Conservation (phyloP, 2,888 invertebrate species). For the Plebejus anna region DNA sequence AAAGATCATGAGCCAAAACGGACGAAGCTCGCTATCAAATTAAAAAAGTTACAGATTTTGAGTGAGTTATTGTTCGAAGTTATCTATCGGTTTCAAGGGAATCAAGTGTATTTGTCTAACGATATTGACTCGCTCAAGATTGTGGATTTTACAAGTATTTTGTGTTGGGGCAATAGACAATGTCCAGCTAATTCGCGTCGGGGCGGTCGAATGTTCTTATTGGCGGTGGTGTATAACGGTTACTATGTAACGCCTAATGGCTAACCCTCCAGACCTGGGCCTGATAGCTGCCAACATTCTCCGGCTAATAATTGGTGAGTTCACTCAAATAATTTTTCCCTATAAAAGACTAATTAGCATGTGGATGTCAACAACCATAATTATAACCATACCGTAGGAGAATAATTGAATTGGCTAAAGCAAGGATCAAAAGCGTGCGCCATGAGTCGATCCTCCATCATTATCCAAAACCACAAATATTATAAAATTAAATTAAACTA, state of each 20-base stretch:
- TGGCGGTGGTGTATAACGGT: conserved; percentile 52
- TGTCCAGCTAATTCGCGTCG: conserved; percentile 36
- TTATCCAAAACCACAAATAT: no score
- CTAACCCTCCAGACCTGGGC: conserved; percentile 80
- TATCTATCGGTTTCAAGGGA: conserved; percentile 50
- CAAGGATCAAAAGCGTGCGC: no score
- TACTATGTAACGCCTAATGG: conserved; percentile 74
- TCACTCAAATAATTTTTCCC: background rate
- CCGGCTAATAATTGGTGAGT: conserved; percentile 83
- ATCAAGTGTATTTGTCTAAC: conserved; percentile 31
- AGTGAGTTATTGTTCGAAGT: conserved; percentile 63
- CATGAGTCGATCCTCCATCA: no score
- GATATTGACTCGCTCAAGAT: conserved; percentile 27
- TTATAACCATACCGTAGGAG: no score
- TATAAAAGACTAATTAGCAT: background rate
- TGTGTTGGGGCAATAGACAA: conserved; percentile 8
- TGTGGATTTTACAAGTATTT: conserved; percentile 5
- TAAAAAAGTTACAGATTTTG: conserved; percentile 75
- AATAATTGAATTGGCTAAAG: no score
- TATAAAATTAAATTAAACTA: no score
- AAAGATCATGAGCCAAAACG: conserved; percentile 67
- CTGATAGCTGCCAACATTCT: conserved; percentile 81
- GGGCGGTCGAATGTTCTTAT: conserved; percentile 59
- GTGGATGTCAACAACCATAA: no score
- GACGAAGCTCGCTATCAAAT: conserved; percentile 70